Evolutionary conservation across 2,888 invertebrate genomes (phyloP).

Genomic region (Orthonevra nobilis): DNA sequence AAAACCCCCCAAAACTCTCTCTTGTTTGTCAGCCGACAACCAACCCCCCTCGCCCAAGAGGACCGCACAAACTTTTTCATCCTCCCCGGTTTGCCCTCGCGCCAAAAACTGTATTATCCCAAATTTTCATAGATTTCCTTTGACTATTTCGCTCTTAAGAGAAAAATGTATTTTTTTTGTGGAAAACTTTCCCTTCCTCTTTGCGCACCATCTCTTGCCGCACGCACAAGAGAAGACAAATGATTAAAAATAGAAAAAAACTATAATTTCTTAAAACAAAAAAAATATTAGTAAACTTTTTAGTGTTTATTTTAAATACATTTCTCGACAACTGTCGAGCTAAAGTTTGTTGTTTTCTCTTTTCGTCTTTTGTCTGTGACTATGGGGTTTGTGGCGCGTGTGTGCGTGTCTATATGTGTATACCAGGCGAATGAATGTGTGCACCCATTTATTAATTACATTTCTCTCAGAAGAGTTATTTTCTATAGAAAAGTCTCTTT

Average conservation of each 20-base stretch:
- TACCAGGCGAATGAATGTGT: constrained; percentile 1
- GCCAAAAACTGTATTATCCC: background rate
- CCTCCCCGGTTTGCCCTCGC: no score
- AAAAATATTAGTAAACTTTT: no score
- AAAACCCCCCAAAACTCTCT: no score
- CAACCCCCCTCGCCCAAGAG: no score
- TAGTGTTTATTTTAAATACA: constrained; percentile 23
- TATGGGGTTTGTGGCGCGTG: no score
- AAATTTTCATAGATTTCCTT: constrained; percentile 9
- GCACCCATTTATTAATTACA: constrained; percentile 2
- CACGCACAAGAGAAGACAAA: no score
- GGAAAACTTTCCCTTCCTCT: no score
- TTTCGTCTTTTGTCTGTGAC: no score
- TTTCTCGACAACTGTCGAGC: constrained; percentile 14
- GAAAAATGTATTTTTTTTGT: background rate
- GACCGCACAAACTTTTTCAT: no score
- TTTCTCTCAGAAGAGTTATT: background rate
- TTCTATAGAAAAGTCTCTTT: background rate
- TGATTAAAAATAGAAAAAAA: constrained; percentile 34
- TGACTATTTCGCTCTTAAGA: background rate
- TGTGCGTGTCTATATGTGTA: no score
- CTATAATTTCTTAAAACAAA: background rate
- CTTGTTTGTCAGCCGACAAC: no score
- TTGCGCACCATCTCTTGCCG: no score
- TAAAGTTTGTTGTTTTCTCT: background rate